Conservation (phyloP, 1,140 invertebrate species). For the Drosophila arizonae region DNA sequence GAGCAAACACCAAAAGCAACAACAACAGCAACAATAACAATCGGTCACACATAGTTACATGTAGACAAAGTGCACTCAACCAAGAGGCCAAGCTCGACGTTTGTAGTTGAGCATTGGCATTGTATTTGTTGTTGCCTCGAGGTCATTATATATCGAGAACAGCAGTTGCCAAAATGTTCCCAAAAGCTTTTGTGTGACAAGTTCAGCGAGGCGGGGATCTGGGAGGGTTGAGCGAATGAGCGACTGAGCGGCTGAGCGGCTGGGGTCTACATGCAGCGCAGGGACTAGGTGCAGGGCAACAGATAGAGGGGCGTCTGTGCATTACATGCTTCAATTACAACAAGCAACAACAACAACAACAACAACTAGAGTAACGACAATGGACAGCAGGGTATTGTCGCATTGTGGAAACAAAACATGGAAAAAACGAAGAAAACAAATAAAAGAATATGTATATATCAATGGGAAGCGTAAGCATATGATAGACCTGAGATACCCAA, state of each 20-base stretch:
- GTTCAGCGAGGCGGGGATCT: conserved; percentile 27
- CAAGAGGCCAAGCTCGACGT: conserved; percentile 61
- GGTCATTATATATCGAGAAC: conserved; percentile 81
- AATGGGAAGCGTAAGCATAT: neutral
- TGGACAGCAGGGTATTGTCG: conserved; percentile 61
- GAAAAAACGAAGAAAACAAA: conserved; percentile 37
- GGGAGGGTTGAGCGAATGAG: neutral
- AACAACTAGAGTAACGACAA: conserved; percentile 54
- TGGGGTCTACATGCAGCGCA: neutral
- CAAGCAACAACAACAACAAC: conserved; percentile 45
- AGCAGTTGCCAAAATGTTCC: conserved; percentile 80
- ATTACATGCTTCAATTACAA: conserved; percentile 80
- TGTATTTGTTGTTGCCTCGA: conserved; percentile 67
- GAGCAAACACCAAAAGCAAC: conserved; percentile 71
- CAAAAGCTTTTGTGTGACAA: conserved; percentile 78
- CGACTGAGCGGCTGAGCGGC: neutral
- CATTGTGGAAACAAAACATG: conserved; percentile 58
- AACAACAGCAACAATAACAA: conserved; percentile 42
- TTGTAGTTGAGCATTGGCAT: conserved; percentile 35
- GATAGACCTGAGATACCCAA: conserved; percentile 4
- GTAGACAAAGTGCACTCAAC: conserved; percentile 78
- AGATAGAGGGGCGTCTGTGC: conserved; percentile 39
- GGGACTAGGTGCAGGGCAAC: conserved; percentile 16
- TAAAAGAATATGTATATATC: conserved; percentile 17
- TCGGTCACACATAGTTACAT: conserved; percentile 78